Percentiles rank a stretch among this genome's conserved stretches.
Conservation (phyloP, 2,888 invertebrate genomes). For the Pocota personata region DNA sequence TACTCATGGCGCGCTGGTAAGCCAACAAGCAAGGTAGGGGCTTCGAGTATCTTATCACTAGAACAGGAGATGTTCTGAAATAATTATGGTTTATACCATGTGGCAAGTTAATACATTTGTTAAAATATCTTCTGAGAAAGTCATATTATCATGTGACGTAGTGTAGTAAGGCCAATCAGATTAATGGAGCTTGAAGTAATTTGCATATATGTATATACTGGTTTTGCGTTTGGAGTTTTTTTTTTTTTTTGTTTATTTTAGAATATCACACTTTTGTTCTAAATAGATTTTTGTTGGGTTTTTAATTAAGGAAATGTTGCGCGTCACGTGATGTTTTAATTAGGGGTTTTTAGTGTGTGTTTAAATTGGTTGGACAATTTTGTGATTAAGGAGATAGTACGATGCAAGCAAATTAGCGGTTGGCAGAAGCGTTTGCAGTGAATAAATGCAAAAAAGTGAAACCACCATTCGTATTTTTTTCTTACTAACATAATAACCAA, state of each 20-base stretch:
- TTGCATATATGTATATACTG: constrained; percentile 5
- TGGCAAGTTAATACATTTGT: background rate
- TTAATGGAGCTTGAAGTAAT: background rate
- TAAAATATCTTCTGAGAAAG: background rate
- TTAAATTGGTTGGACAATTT: no score
- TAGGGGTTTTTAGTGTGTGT: background rate
- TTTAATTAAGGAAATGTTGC: background rate
- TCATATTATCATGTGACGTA: background rate
- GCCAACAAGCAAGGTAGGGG: background rate
- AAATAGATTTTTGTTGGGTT: background rate
- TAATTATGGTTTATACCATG: background rate
- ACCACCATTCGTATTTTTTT: no score
- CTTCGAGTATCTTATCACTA: constrained; percentile 24
- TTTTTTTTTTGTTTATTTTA: background rate
- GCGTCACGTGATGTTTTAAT: constrained; percentile 6
- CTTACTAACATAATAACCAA: no score
- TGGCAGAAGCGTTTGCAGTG: no score
- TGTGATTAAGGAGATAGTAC: no score
- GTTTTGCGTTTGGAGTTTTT: background rate
- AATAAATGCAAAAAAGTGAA: no score
- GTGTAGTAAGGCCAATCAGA: background rate
- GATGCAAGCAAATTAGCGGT: no score
- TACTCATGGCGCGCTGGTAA: constrained; percentile 1
- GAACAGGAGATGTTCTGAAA: background rate
- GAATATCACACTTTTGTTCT: constrained; percentile 34